Evolutionary conservation across 2,113 vertebrate species (phyloP), one percentile per base, ranked within the genome.

Genomic region (Ancistrus triradiatus): DNA sequence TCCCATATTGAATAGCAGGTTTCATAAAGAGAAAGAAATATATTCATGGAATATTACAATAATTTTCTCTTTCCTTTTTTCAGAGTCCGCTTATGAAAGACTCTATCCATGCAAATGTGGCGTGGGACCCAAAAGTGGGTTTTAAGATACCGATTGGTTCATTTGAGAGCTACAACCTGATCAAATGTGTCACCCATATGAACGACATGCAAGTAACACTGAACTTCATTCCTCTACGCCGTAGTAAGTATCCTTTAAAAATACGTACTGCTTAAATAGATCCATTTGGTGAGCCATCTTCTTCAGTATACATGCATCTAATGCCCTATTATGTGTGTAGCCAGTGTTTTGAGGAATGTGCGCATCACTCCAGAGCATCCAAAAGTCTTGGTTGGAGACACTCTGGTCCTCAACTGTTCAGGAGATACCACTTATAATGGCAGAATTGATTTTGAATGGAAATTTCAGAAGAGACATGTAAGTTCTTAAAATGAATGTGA

Each of bases 111-210:
- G n/a, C 64, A 11, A 6, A 7, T 13, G 51, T 44, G 7, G 1
- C 50, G 4, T 96, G 92, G 92, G 86, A 95, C 77, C 88, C 93
- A 8, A 88, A 7, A 72, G 83, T 70, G 63, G 93, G 93, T 7
- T 94, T 95, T 74, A 66, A 13, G 42, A 82, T 95, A 64, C 84
- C 83, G 6, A 85, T 80, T 0, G 47, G 67, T 2, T 19, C 74
- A 2, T 38, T 24, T 1, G 69, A 78, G 46, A 57, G 17, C 4
- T 84, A 85, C 22, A 14, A 1, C 2, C 0, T 80, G 0, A 68
- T 94, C 51, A 70, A 3, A 0, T 96, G 93, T 74, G 22, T 18
- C 0, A 80, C 85, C 2, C 22, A 4, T 0, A 68, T 91, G 52
- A 81, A 77, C 0, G 83, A 80, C 1, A 76, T 4, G 0, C 0